Base-by-base conservation (phyloP, 1,140 invertebrate genomes). In the Aphidius gifuensis region DNA sequence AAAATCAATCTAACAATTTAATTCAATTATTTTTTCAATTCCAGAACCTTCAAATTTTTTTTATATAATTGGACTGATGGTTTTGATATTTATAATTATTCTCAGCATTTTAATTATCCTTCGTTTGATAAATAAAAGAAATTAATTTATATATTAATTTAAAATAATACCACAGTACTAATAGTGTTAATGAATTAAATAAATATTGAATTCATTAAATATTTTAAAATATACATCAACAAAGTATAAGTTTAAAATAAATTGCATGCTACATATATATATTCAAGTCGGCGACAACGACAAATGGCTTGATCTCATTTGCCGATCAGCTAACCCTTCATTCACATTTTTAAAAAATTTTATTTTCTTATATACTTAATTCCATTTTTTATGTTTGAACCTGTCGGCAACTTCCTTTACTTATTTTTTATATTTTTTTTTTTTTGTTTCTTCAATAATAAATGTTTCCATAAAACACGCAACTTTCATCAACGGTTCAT, bases 331-430 rank as follows among this genome's bases (percentile, higher is more conserved):
- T 32, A 32, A 43, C 11, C 6, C 39, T 54, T 42, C n/a, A 43
- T 55, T 39, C 32, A 9, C n/a, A 3, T 40, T 54, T 60, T 54
- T 53, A 49, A 42, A 9, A 21, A 16, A 23, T 45, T 38, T 43
- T 57, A 50, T 62, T 55, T 57, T 50, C 49, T 48, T 56, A 44
- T 56, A 44, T 5, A 38, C 9, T 32, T 47, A n/a, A 21, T 11
- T 38, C 49, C 16, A 50, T 59, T 54, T 40, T 39, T 44, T 61
- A 8, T 54, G 38, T 23, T 45, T 40, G 39, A 46, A 46, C 60
- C 45, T 61, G 60, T 61, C 60, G 9, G n/a, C 60, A 54, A 48
- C 43, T 61, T n/a, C 45, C 56, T 51, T 56, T 61, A 40, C 38
- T 48, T 11, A 6, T 45, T 32, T 51, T 9, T 32, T 51, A 51